Base-by-base conservation (phyloP, 2,797 vertebrate genomes). In the Lithobates sylvaticus region DNA sequence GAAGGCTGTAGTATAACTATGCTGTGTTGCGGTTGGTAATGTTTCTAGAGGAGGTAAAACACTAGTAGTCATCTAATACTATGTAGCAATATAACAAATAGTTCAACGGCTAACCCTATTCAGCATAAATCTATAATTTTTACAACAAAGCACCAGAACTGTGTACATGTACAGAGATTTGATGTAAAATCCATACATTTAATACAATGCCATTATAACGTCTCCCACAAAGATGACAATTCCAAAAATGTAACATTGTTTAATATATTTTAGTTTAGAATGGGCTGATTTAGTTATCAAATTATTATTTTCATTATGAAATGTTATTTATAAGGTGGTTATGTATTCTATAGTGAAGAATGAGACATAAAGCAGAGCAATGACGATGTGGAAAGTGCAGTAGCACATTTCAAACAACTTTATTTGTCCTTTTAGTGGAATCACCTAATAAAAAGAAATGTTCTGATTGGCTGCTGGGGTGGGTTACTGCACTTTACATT, bases 1-100 rank as follows among this genome's bases (percentile, higher is more conserved):
- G 50, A 54, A 18, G 50, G 16, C 16, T 54, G 13, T 54, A 16
- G 2, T 50, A 50, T 58, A 58, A 21, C 10, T 58, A 23, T 23
- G 1, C 3, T 58, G 5, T 54, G 21, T 61, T 61, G 18, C 3
- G 3, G 18, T 23, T 21, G 3, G 21, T 23, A 23, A 21, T 23
- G 7, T 36, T 39, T 23, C 77, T 72, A 27, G 69, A 61, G 39
- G 47, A 80, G 42, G 80, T 39, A 82, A 82, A 72, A 54, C 80
- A 73, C 80, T 72, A 82, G 69, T 82, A 29, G 36, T 18, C 27
- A 61, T 26, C 71, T 73, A 73, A 73, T 73, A 39, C n/a, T 15
- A 3, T 36, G 8, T 64, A 47, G 29, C 36, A 44, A 69, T 34
- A 4, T 79, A 78, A 44, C 34, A 29, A n/a, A 3, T 58, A 16